phyloP scores from a whole-genome alignment of 1,140 invertebrate species.

The Drosophila asahinai region DNA sequence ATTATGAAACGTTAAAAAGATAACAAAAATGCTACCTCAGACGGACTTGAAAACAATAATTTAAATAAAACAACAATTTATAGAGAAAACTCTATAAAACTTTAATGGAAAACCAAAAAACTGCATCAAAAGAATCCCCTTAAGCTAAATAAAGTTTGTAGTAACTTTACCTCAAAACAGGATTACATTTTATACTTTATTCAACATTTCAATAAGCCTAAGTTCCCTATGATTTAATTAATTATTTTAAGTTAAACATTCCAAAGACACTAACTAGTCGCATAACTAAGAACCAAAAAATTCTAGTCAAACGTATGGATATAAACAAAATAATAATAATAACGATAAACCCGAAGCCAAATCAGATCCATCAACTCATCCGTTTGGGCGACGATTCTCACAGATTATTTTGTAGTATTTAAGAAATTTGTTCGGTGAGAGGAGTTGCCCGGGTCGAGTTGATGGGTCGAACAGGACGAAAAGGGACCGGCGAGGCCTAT shows the following conservation, averaged over 20 bases:
- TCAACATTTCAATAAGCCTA: slow-evolving; percentile 13
- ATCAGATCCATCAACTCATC: slow-evolving; percentile 13
- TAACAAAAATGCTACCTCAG: slow-evolving; percentile 79
- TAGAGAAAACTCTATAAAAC: slow-evolving; percentile 53
- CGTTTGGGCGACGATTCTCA: slow-evolving; percentile 23
- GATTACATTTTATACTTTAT: slow-evolving; percentile 39
- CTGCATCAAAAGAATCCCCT: slow-evolving; percentile 33
- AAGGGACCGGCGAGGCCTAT: slow-evolving; percentile 38
- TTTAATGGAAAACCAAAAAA: slow-evolving; percentile 22
- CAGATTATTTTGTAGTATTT: slow-evolving; percentile 77
- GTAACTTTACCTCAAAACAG: slow-evolving; percentile 66
- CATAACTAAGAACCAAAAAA: slow-evolving; percentile 42
- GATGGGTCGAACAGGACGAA: slow-evolving; percentile 5
- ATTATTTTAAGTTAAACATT: slow-evolving; percentile 63
- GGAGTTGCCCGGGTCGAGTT: slow-evolving; percentile 29
- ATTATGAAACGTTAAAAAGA: slow-evolving; percentile 48
- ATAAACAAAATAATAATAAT: slow-evolving; percentile 23
- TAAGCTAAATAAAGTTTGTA: slow-evolving; percentile 59
- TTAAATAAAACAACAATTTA: slow-evolving; percentile 78
- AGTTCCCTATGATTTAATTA: slow-evolving; percentile 36
- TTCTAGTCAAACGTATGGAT: slow-evolving; percentile 68
- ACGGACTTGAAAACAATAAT: slow-evolving; percentile 84
- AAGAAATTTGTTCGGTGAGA: slow-evolving; percentile 63
- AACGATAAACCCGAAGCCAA: slow-evolving; percentile 27
- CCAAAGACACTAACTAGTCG: slow-evolving; percentile 68